These are phyloP conservation scores for Cynoglossus semilaevis DNA, from an alignment of 2,113 vertebrate genomes.

Conservation along the genomic window DNA sequence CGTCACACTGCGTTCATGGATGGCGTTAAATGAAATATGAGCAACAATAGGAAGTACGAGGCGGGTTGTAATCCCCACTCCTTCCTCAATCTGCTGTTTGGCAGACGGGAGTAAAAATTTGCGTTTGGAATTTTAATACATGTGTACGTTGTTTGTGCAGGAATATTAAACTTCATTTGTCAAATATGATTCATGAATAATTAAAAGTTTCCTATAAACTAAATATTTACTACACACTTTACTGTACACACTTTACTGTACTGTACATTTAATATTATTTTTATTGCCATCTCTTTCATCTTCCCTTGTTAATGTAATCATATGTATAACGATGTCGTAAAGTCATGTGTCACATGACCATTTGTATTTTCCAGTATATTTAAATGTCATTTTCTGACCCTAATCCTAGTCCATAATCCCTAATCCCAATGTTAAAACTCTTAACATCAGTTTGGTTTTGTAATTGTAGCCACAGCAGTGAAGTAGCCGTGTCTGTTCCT, in stretches of 20 bases:
- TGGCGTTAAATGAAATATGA: not conserved
- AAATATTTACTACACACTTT: too few relatives aligned
- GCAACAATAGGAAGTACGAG: not conserved
- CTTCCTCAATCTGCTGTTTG: conserved; percentile 16
- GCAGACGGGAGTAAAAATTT: conserved; percentile 27
- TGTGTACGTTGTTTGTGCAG: not conserved
- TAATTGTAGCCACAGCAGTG: not conserved
- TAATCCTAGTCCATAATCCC: not conserved
- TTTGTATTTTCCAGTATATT: too few relatives aligned
- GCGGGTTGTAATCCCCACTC: not conserved
- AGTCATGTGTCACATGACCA: too few relatives aligned
- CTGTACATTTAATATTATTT: too few relatives aligned
- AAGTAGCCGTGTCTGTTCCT: too few relatives aligned
- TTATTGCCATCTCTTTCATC: too few relatives aligned
- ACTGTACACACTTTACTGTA: too few relatives aligned
- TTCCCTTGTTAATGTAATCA: too few relatives aligned
- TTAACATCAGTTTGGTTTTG: not conserved
- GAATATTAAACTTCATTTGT: too few relatives aligned
- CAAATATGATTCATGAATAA: too few relatives aligned
- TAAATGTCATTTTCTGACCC: not conserved
- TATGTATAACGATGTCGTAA: too few relatives aligned
- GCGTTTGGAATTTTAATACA: conserved; percentile 43
- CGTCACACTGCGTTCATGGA: not conserved
- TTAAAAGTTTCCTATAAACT: too few relatives aligned
- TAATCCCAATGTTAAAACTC: not conserved